Base-by-base conservation (phyloP, 30 jellyfish, hydroid and myxozoan species). In the Catostylus mosaicus region DNA sequence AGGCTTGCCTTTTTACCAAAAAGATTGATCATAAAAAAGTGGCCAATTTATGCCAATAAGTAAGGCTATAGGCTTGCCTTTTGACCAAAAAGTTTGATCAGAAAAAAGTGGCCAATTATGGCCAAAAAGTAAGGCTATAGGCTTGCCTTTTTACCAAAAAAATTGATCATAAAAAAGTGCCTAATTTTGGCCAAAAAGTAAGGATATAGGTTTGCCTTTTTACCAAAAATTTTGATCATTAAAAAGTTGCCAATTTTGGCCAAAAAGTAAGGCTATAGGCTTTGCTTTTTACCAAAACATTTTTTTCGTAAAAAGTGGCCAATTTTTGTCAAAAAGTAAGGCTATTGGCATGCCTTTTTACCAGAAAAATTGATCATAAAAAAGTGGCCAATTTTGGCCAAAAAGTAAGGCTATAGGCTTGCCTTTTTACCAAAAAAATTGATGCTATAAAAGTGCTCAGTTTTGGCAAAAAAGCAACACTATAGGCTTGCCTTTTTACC, bases 1-100 rank as follows among this genome's bases (percentile, higher is more conserved):
- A 66, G 54, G n/a, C 60, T 66, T 66, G 2, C 78, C 12, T 66
- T 66, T 66, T 61, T 1, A 35, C 24, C 22, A 20, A 22, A 61
- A 61, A 23, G n/a, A n/a, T n/a, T n/a, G n/a, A n/a, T 3, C 38
- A 6, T 43, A 8, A 8, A 43, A 43, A 43, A 43, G 16, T 43
- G 56, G 56, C 56, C 56, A 43, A 43, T 43, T 43, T 43, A 6
- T 43, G 16, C 30, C 30, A 29, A 61, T 20, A 61, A 0, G 35
- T 9, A 61, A 61, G 74, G 56, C 56, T 43, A 43, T 52, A n/a
- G 30, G 67, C 29, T 11, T 52, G 19, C 29, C 29, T 10, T 11
- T n/a, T 52, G 7, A 9, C 24, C 22, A 16, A 4, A 7, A n/a
- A 52, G 19, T 40, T 40, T 40, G 14, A 40, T 40, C 12, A 40